Base-by-base conservation (phyloP, 2,888 invertebrate species). In the Cerceris rybyensis region DNA sequence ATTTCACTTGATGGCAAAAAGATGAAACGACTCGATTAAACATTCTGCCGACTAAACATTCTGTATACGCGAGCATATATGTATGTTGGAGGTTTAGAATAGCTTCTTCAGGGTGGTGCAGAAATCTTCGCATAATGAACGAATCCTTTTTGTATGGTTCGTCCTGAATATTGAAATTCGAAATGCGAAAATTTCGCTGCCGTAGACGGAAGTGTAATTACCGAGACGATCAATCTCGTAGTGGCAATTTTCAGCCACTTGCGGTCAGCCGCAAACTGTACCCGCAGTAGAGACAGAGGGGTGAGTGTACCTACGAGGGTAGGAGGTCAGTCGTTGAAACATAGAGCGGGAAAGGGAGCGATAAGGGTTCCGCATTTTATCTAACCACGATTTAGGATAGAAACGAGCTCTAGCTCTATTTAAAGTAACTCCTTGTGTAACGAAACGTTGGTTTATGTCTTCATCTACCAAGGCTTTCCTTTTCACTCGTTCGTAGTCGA, bases 321-420 rank as follows among this genome's bases (percentile, higher is more conserved):
- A 82, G 87, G 85, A 87, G 89, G 88, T 90, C 89, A 90, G 90
- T 88, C 90, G 86, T 83, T 84, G 88, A 89, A 89, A 88, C 88
- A 80, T 87, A 87, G 86, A 87, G 85, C 86, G 88, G 88, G 84
- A 79, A 83, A 78, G 79, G 76, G 82, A 83, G 82, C 85, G 89
- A 88, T 88, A 90, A 89, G 86, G 87, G 87, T 85, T 84, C 84
- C 82, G 84, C 84, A 84, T 86, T 85, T 84, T 75, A 79, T 84
- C 83, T 69, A 57, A 17, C 71, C 61, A 46, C 61, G 68, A 75
- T 81, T 57, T 72, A 58, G 5, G 46, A 11, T 13, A 46, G 9
- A 13, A 46, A 11, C 13, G 46, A 46, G 46, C 46, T 11, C 46
- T 46, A 11, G 46, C 46, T 13, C 1, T 46, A 46, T 46, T 46